These are phyloP conservation scores for Dicyrtomina minuta DNA, from an alignment of 2,888 invertebrate species.

Conservation along the genomic window DNA sequence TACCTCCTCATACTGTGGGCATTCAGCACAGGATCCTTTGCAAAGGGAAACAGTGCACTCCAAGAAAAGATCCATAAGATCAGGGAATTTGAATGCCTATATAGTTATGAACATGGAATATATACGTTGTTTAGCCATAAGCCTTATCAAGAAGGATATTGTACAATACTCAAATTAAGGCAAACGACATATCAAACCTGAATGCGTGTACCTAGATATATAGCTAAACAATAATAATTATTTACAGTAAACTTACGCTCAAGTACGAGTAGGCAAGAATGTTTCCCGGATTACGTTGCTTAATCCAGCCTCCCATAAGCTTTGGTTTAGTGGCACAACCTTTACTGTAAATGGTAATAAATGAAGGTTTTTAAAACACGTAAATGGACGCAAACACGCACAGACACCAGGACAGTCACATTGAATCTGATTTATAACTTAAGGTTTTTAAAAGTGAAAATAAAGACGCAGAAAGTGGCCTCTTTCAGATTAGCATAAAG, in stretches of 20 bases:
- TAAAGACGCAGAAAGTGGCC: not conserved
- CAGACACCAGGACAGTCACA: too few relatives aligned
- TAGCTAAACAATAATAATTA: not conserved
- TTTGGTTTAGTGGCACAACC: constrained; percentile 79
- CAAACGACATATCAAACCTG: not conserved
- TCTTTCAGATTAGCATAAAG: not conserved
- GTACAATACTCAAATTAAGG: not conserved
- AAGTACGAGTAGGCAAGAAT: constrained; percentile 71
- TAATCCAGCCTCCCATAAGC: constrained; percentile 78
- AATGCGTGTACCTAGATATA: not conserved
- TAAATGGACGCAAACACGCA: too few relatives aligned
- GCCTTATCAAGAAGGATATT: too few relatives aligned
- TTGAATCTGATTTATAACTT: not conserved
- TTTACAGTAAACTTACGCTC: constrained; percentile 37
- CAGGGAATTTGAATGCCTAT: constrained; percentile 69
- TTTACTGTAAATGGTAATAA: constrained; percentile 16
- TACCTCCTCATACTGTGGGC: constrained; percentile 58
- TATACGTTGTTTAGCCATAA: too few relatives aligned
- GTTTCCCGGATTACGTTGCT: constrained; percentile 72
- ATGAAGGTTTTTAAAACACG: too few relatives aligned
- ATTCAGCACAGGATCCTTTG: constrained; percentile 75
- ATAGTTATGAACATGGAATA: not conserved
- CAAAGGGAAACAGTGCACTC: constrained; percentile 81
- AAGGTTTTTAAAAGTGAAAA: not conserved
- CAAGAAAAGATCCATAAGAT: constrained; percentile 77